Evolutionary conservation across 2,888 invertebrate species (phyloP).

Genomic region (Stenchaetothrips biformis): DNA sequence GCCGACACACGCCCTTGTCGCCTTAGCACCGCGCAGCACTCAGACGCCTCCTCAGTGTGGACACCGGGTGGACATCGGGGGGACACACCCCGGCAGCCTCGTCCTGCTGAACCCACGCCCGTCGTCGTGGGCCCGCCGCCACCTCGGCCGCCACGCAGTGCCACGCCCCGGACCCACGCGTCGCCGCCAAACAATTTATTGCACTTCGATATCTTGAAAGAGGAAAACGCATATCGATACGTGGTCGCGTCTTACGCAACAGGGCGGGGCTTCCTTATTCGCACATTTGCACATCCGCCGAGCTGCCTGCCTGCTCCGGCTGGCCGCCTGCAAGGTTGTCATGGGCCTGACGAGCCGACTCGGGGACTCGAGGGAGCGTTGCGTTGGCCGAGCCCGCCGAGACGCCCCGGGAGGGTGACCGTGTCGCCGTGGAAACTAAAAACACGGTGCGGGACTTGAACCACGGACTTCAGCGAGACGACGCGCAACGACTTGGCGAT

Average conservation of each 20-base stretch:
- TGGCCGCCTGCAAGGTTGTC: too few relatives aligned
- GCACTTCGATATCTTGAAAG: constrained; percentile 14
- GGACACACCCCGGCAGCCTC: constrained; percentile 6
- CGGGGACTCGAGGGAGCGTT: too few relatives aligned
- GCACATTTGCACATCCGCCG: constrained; percentile 8
- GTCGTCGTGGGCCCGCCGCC: neutral
- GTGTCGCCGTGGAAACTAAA: too few relatives aligned
- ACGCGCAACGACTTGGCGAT: too few relatives aligned
- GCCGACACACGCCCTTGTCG: constrained; percentile 7
- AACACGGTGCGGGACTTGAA: too few relatives aligned
- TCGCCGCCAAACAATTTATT: neutral
- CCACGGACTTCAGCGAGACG: too few relatives aligned
- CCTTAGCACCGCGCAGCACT: neutral
- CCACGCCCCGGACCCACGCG: neutral
- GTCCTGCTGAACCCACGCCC: neutral
- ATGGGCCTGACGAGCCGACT: too few relatives aligned
- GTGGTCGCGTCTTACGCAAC: neutral
- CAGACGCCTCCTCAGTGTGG: too few relatives aligned
- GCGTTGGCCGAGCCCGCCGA: too few relatives aligned
- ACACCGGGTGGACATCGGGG: neutral
- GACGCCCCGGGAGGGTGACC: too few relatives aligned
- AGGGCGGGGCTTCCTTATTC: constrained; percentile 12
- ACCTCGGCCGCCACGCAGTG: neutral
- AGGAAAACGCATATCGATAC: constrained; percentile 21
- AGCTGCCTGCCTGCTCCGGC: too few relatives aligned